Conservation (phyloP, 23 tunicate genomes). For the Oikopleura dioica region DNA sequence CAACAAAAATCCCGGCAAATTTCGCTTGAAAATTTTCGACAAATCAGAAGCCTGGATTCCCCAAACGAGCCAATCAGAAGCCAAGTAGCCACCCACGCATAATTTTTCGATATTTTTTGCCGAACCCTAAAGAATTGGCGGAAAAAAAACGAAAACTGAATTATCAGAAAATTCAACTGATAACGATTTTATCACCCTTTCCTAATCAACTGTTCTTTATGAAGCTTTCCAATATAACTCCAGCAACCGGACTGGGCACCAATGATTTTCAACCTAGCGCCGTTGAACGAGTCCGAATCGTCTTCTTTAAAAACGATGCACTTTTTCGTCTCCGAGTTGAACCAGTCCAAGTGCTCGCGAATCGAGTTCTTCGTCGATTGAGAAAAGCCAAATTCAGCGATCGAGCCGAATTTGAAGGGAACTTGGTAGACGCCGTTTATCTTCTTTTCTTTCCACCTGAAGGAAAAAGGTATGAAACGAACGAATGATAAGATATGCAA, state of each 20-base stretch:
- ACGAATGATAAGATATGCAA: too few relatives aligned
- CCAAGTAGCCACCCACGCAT: too few relatives aligned
- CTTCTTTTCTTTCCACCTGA: too few relatives aligned
- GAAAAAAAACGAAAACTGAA: too few relatives aligned
- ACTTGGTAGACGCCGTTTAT: too few relatives aligned
- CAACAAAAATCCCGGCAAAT: too few relatives aligned
- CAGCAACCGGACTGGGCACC: background rate
- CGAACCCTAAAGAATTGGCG: too few relatives aligned
- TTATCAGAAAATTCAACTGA: background rate
- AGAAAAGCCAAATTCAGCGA: background rate
- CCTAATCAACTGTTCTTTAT: background rate
- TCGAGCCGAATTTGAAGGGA: background rate
- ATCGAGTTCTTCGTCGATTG: background rate
- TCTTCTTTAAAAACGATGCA: background rate
- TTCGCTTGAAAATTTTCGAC: too few relatives aligned
- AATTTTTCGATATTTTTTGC: too few relatives aligned
- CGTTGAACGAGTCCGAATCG: background rate
- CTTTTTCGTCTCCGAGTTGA: background rate
- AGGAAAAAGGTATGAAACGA: too few relatives aligned
- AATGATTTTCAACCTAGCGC: background rate
- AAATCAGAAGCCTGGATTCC: too few relatives aligned
- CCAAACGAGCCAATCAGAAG: too few relatives aligned
- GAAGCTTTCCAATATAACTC: background rate
- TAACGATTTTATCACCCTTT: background rate
- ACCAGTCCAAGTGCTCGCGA: background rate